Base-by-base conservation (phyloP, 2,888 invertebrate species). In the Nebria brevicollis region DNA sequence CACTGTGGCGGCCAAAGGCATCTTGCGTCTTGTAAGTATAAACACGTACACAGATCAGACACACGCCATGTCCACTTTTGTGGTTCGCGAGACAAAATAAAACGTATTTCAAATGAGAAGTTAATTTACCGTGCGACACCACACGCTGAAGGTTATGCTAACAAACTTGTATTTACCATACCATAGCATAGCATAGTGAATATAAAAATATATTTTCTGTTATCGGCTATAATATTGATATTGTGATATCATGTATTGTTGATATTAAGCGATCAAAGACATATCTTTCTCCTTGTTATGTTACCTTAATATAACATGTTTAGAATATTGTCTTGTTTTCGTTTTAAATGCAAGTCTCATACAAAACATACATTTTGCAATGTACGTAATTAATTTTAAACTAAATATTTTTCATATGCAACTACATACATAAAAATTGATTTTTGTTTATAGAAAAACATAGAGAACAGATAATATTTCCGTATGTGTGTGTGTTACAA, bases 1-100 rank as follows among this genome's bases (percentile, higher is more conserved):
- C 77, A 65, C 54, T 54, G 54, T 54, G 54, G 54, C 54, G 54
- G 54, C 54, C 54, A 7, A 54, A 54, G 54, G 54, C 54, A 54
- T 54, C 54, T 54, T 34, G 34, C 34, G 34, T 13, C 54, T 54
- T 13, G 54, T 13, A 54, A 11, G 13, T 54, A 54, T 13, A 54
- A 54, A 54, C 54, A 54, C 54, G 54, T 54, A 54, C 54, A 54
- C 54, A 8, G 54, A 54, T 54, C 54, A 54, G 54, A 54, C 54
- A 54, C 54, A 54, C 54, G 54, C 54, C 54, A 54, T 54, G 54
- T 54, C 54, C 54, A 54, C 54, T 54, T 54, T 54, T 54, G 54
- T 54, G 54, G 54, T 54, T 54, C 11, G 54, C 54, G 54, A 54
- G 54, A 54, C 54, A 54, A 54, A 54, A 54, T 54, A 54, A 54